Evolutionary conservation across 2,888 invertebrate genomes (phyloP), one percentile per base, ranked within the genome.

Genomic region (Phalera bucephala): DNA sequence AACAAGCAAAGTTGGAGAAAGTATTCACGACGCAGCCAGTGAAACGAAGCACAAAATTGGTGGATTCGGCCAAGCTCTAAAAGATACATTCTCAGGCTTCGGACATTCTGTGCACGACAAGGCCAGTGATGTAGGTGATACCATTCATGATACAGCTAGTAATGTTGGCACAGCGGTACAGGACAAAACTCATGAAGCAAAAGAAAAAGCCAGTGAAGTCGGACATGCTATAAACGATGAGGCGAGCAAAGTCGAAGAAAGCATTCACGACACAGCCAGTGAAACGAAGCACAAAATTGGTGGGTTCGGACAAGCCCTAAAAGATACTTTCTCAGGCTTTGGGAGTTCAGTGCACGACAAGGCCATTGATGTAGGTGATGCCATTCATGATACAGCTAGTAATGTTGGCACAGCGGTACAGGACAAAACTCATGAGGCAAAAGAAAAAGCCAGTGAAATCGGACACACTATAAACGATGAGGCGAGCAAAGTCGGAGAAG

Each of bases 31-130:
- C 11, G 55, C 54, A 37, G 34, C 55, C 17, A 45, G 41, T 30
- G 11, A 29, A 29, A 19, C 19, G 1, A 29, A 29, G 11, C 5
- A 11, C 19, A 29, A 29, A 19, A 11, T 29, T 6, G 14, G 17
- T 3, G 29, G 29, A 6, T 29, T 29, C 8, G 29, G 29, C 1
- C 29, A 29, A 3, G 19, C 19, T n/a, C 9, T 29, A 2, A 29
- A 19, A 10, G 19, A 29, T 7, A 29, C 5, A 19, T 19, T 29
- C 19, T n/a, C 29, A 19, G 29, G 29, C 2, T 29, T 29, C 8
- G 49, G 57, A 21, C 44, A 67, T 15, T 49, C 52, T 6, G 30
- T 71, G 7, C 50, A 53, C 29, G 43, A 57, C 12, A 54, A 56
- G 32, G 38, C 43, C 10, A 41, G 21, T 29, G 64, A 64, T 26